A percentile compares a stretch with the other conserved stretches of the same genome.
phyloP scores from a whole-genome alignment of 2,797 vertebrate species.

The Poliocrania exsul region DNA sequence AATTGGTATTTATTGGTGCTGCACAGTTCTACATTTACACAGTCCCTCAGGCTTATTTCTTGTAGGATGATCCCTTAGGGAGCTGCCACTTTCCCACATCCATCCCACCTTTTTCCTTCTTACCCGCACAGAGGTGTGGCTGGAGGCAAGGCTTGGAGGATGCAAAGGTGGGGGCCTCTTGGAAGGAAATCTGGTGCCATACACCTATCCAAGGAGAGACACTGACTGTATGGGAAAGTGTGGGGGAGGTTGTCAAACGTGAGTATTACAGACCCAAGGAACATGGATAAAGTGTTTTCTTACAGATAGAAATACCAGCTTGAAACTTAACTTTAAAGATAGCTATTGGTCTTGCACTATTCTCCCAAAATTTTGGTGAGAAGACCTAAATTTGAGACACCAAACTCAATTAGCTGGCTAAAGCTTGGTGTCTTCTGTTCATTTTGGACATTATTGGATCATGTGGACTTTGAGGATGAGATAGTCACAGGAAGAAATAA shows the following conservation, averaged over 20 bases:
- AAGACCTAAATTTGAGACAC: background rate
- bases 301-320: background rate
- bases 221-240: background rate
- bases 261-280: background rate
- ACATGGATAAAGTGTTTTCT: background rate
- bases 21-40: background rate
- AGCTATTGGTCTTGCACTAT: background rate
- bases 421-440: background rate
- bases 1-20: constrained; percentile 62
- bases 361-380: background rate
- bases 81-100: background rate
- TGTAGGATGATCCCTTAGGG: constrained; percentile 1
- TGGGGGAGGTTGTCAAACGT: background rate
- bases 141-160: background rate
- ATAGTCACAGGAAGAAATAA: background rate
- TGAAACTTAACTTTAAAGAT: background rate
- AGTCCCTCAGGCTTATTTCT: background rate
- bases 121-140: background rate
- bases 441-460: background rate
- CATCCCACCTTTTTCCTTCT: background rate
- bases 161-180: background rate
- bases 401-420: background rate
- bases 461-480: background rate
- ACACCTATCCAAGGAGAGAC: background rate
- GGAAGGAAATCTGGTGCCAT: background rate